Evolutionary conservation across 2,113 vertebrate genomes (phyloP).

Genomic region (Paradisaea rubra): DNA sequence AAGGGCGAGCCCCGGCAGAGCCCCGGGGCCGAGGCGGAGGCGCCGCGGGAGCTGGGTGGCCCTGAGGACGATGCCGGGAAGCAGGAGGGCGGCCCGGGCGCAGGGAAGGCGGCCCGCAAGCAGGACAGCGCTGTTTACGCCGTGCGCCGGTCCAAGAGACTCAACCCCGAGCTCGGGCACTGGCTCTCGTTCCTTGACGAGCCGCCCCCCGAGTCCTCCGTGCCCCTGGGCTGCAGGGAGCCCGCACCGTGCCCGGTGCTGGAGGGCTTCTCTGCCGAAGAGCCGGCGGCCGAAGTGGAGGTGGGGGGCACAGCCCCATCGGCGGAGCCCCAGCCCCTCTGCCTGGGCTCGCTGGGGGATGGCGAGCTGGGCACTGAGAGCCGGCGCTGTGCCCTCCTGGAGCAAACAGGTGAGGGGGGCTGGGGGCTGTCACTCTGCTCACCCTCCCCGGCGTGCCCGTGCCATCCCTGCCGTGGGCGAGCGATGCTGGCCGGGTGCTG

Average conservation of each 20-base stretch:
- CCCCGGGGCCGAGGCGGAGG: background rate
- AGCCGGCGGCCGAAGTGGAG: constrained; percentile 57
- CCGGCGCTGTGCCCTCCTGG: constrained; percentile 17
- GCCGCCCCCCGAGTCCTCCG: background rate
- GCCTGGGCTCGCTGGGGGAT: constrained; percentile 68
- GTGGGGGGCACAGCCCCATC: constrained; percentile 8
- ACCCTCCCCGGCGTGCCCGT: accelerated
- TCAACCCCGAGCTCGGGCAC: constrained; percentile 78
- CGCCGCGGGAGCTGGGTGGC: background rate
- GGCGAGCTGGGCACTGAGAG: constrained; percentile 50
- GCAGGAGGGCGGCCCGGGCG: background rate
- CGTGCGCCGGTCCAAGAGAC: constrained; percentile 87
- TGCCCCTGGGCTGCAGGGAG: background rate
- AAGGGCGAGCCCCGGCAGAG: constrained; percentile 15
- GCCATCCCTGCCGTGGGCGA: accelerated
- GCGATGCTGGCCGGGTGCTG: background rate
- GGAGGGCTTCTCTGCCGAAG: constrained; percentile 27
- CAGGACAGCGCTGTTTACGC: constrained; percentile 70
- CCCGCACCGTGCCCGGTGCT: background rate
- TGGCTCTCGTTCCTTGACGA: constrained; percentile 65
- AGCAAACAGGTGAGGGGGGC: constrained; percentile 60
- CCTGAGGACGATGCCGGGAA: constrained; percentile 21
- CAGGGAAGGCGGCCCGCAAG: constrained; percentile 46
- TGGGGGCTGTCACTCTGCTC: background rate
- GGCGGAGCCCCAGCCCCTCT: constrained; percentile 66